Percentiles rank a stretch among this genome's conserved stretches.
Evolutionary conservation across 2,888 invertebrate species (phyloP).

Genomic region (Drosophila percnosoma): DNA sequence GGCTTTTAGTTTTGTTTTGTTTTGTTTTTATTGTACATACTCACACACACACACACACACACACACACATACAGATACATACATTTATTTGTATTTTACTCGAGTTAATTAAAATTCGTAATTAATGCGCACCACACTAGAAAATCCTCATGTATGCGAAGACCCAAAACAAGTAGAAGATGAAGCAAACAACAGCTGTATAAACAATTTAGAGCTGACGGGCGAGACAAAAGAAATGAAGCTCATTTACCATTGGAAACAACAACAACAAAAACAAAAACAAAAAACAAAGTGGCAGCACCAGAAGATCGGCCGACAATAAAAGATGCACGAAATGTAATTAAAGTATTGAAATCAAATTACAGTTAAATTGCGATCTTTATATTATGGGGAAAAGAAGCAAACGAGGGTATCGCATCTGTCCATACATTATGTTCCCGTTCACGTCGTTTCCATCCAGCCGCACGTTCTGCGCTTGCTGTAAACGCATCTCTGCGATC

Average conservation of each 20-base stretch:
- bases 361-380: conserved; percentile 69
- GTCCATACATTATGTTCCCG: conserved; percentile 6
- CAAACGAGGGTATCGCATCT: conserved; percentile 17
- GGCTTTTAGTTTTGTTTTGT: conserved; percentile 27
- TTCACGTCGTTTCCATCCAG: conserved; percentile 5
- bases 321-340: conserved; percentile 63
- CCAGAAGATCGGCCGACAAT: conserved; percentile 6
- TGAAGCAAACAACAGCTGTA: not conserved
- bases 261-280: conserved; percentile 18
- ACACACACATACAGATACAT: not conserved
- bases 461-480: conserved; percentile 17
- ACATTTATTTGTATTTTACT: conserved; percentile 27
- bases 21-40: conserved; percentile 17
- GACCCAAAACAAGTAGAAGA: conserved; percentile 9
- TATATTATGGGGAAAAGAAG: not conserved
- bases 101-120: conserved; percentile 74
- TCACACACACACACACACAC: not conserved
- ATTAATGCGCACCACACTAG: conserved; percentile 57
- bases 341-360: conserved; percentile 80
- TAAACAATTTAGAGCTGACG: conserved; percentile 36
- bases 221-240: conserved; percentile 46
- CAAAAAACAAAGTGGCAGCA: conserved; percentile 1
- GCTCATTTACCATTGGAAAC: conserved; percentile 47
- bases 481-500: conserved; percentile 29
- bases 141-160: not conserved